phyloP scores from a whole-genome alignment of 2,888 invertebrate species.

The Tenthredo scrophulariae region DNA sequence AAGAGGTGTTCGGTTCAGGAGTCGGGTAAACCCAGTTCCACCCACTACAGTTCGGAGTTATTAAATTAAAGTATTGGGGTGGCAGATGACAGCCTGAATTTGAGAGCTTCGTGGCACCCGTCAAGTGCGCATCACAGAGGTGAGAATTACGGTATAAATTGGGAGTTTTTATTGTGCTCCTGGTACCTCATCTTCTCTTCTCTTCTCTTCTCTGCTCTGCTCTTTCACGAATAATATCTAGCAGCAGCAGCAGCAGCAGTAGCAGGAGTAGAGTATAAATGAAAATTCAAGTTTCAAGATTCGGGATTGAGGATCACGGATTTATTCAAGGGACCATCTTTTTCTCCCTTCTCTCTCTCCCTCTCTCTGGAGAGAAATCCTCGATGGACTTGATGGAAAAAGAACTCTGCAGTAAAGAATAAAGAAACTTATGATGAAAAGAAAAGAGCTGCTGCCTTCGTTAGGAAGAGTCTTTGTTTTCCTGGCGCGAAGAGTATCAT shows the following conservation, averaged over 20 bases:
- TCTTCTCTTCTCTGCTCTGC: not conserved
- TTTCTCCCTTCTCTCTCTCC: not conserved
- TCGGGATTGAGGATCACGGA: constrained; percentile 21
- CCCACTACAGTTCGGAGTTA: constrained; percentile 12
- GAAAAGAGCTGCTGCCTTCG: constrained; percentile 38
- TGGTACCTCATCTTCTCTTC: not conserved
- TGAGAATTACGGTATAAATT: constrained; percentile 38
- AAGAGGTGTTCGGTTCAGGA: constrained; percentile 34
- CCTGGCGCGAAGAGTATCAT: constrained; percentile 12
- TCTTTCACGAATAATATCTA: not conserved
- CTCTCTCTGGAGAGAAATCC: not conserved
- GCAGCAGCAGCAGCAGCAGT: not conserved
- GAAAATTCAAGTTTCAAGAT: constrained; percentile 22
- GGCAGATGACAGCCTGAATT: constrained; percentile 41
- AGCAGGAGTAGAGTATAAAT: not conserved
- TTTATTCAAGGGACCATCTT: constrained; percentile 23
- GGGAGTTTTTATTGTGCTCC: constrained; percentile 10
- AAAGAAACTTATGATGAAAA: not conserved
- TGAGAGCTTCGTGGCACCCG: constrained; percentile 16
- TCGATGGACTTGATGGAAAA: constrained; percentile 20
- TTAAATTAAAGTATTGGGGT: constrained; percentile 50
- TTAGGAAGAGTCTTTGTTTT: constrained; percentile 42
- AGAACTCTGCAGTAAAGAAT: not conserved
- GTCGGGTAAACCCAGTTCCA: not conserved
- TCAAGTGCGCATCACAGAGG: constrained; percentile 45